Evolutionary conservation across 2,113 vertebrate genomes (phyloP).

Genomic region (Pipra filicauda): DNA sequence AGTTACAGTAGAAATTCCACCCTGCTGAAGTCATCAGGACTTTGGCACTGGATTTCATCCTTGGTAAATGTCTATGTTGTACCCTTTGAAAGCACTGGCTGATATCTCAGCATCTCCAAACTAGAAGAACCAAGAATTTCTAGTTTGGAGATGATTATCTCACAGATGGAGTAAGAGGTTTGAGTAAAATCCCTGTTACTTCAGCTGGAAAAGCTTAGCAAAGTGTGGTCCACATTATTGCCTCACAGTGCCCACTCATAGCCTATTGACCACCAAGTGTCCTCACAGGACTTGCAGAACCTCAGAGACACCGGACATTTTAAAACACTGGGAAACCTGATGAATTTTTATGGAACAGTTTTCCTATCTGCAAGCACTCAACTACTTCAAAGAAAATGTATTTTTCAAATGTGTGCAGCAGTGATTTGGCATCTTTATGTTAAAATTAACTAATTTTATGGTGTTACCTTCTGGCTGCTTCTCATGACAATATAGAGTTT

Average conservation of each 20-base stretch:
- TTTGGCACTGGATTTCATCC: background rate
- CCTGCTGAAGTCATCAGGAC: background rate
- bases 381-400: slow-evolving; percentile 25
- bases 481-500: slow-evolving; percentile 47
- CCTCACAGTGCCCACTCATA: rapidly evolving
- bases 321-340: background rate
- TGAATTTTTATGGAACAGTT: background rate
- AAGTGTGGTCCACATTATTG: background rate
- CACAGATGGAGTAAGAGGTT: background rate
- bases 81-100: background rate
- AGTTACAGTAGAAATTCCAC: background rate
- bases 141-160: background rate
- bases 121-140: background rate
- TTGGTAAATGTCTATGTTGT: background rate
- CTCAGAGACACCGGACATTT: background rate
- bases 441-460: slow-evolving; percentile 68
- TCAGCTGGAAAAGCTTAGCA: background rate
- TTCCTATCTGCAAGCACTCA: slow-evolving; percentile 19
- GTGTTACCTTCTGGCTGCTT: slow-evolving; percentile 50
- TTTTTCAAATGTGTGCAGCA: slow-evolving; percentile 38
- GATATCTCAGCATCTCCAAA: background rate
- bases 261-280: background rate
- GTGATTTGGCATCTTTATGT: slow-evolving; percentile 62
- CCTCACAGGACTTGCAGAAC: background rate
- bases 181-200: background rate